Evolutionary conservation across 2,888 invertebrate genomes (phyloP).

Genomic region (Drosophila quasianomalipes): DNA sequence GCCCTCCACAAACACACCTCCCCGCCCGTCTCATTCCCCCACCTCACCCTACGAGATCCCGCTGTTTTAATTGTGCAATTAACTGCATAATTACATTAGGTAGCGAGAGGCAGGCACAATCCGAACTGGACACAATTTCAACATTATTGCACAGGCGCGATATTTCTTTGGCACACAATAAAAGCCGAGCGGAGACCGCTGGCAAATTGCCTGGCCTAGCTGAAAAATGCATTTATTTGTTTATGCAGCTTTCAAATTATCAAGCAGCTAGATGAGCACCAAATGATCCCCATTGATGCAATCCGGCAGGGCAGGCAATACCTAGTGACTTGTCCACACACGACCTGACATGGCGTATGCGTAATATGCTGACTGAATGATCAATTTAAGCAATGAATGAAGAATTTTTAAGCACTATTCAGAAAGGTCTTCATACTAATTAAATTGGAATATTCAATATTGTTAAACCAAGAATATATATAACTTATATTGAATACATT

Average conservation of each 20-base stretch:
- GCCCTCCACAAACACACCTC: background rate
- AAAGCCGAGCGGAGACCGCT: background rate
- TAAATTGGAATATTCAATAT: background rate
- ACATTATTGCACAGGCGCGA: conserved; percentile 5
- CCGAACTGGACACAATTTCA: background rate
- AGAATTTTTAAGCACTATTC: background rate
- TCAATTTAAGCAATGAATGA: background rate
- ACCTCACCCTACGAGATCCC: background rate
- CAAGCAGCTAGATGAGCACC: conserved; percentile 13
- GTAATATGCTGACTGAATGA: background rate
- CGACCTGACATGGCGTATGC: background rate
- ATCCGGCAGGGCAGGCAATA: background rate
- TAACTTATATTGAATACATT: background rate
- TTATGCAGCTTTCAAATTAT: conserved; percentile 21
- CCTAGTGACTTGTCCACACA: background rate
- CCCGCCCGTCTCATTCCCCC: background rate
- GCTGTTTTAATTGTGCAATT: conserved; percentile 65
- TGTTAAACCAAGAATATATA: conserved; percentile 1
- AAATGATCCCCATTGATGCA: conserved; percentile 10
- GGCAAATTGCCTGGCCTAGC: conserved; percentile 3
- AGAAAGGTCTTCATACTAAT: background rate
- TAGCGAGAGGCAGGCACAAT: conserved; percentile 7
- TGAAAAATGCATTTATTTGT: conserved; percentile 32
- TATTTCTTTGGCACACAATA: conserved; percentile 47
- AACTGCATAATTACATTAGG: conserved; percentile 66